Evolutionary conservation across 2,113 vertebrate species (phyloP).

Genomic region (Mionectes macconnelli): DNA sequence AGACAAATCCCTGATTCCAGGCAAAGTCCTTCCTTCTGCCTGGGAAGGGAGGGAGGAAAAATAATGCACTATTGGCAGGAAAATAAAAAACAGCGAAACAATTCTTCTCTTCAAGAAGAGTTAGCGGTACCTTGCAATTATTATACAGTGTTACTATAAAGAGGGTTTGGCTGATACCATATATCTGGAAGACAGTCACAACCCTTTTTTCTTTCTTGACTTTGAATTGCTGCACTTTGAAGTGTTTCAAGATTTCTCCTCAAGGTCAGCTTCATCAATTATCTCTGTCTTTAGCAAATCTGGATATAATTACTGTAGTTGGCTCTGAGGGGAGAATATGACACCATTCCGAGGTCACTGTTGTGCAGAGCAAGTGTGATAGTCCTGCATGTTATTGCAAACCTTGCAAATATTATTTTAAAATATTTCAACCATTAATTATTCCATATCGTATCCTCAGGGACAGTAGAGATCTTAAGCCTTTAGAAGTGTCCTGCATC

Average conservation of each 20-base stretch:
- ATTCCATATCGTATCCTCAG: not conserved
- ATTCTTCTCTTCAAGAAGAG: not conserved
- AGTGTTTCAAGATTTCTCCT: not conserved
- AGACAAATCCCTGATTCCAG: not conserved
- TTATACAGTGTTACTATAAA: not conserved
- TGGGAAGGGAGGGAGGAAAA: not conserved
- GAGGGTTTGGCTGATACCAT: not conserved
- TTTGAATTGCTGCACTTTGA: not conserved
- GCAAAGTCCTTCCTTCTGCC: not conserved
- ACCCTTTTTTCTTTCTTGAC: not conserved
- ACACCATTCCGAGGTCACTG: not conserved
- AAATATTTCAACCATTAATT: not conserved
- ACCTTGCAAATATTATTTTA: not conserved
- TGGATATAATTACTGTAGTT: not conserved
- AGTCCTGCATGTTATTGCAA: not conserved
- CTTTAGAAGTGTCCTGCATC: not conserved
- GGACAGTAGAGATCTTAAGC: not conserved
- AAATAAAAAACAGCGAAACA: not conserved
- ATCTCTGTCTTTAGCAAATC: not conserved
- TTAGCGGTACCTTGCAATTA: fast-evolving
- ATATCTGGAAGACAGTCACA: not conserved
- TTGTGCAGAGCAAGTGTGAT: not conserved
- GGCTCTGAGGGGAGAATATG: not conserved
- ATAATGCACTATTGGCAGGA: not conserved
- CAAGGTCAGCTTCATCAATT: not conserved